Evolutionary conservation across 2,113 vertebrate species (phyloP).

Genomic region (Aphyosemion australe): DNA sequence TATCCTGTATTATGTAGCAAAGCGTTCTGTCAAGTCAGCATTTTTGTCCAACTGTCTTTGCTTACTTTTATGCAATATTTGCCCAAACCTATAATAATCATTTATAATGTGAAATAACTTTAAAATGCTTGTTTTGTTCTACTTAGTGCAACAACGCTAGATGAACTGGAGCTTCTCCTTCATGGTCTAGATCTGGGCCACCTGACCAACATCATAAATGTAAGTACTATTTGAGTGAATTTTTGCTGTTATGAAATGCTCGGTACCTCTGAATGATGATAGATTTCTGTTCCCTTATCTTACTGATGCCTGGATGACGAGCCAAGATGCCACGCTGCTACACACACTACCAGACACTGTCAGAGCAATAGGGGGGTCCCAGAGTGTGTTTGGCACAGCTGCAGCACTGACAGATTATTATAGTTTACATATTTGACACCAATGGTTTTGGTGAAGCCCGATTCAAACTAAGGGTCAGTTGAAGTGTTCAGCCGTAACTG

Average conservation of each 20-base stretch:
- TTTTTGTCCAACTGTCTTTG: too few relatives aligned
- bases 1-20: too few relatives aligned
- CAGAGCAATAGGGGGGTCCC: slow-evolving; percentile 19
- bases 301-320: neutral
- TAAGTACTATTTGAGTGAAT: slow-evolving; percentile 46
- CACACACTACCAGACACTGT: neutral
- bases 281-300: slow-evolving; percentile 17
- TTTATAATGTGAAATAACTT: neutral
- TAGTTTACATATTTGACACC: slow-evolving; percentile 55
- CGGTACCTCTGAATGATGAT: neutral
- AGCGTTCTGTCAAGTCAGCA: too few relatives aligned
- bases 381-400: slow-evolving; percentile 14
- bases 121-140: slow-evolving; percentile 11
- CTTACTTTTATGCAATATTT: too few relatives aligned
- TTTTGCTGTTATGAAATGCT: neutral
- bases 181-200: slow-evolving; percentile 87
- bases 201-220: slow-evolving; percentile 75
- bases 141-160: slow-evolving; percentile 79
- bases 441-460: slow-evolving; percentile 2
- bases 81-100: too few relatives aligned
- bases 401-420: slow-evolving; percentile 11
- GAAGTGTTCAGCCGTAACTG: slow-evolving; percentile 14
- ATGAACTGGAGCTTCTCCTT: slow-evolving; percentile 88
- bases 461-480: slow-evolving; percentile 27
- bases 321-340: slow-evolving; percentile 1